phyloP scores from a whole-genome alignment of 37 sponge, comb jelly and placozoan species.

The Axinella damicornis region DNA sequence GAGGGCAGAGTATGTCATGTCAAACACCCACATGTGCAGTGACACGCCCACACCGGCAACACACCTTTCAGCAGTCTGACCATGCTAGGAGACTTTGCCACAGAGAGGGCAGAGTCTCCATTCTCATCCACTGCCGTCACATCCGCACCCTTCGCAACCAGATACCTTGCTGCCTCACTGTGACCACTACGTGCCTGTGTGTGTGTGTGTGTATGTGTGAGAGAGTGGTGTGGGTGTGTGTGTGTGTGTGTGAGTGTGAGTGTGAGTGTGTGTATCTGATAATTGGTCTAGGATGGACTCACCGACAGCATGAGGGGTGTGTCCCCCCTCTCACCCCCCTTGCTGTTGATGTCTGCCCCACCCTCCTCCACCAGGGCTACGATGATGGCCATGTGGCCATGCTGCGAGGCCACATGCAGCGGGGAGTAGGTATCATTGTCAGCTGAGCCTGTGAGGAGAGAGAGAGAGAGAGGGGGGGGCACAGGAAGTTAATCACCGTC shows the following conservation, averaged over 20 bases:
- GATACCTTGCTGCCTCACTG: constrained; percentile 61
- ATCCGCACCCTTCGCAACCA: constrained; percentile 81
- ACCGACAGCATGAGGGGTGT: constrained; percentile 88
- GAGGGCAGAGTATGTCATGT: too few relatives aligned
- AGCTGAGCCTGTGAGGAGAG: constrained; percentile 18
- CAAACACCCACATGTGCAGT: too few relatives aligned
- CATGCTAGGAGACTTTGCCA: constrained; percentile 80
- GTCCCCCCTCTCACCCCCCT: constrained; percentile 75
- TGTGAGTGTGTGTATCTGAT: too few relatives aligned
- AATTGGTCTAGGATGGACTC: not conserved
- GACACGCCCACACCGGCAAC: not conserved
- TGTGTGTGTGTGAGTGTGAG: too few relatives aligned
- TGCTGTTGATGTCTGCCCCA: constrained; percentile 76
- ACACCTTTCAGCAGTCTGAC: constrained; percentile 70
- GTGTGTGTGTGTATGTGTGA: too few relatives aligned
- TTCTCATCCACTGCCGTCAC: constrained; percentile 71
- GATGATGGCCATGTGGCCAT: constrained; percentile 81
- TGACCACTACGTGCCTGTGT: constrained; percentile 75
- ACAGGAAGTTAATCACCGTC: too few relatives aligned
- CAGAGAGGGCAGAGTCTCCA: constrained; percentile 81
- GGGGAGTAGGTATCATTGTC: constrained; percentile 60
- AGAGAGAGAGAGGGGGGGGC: too few relatives aligned
- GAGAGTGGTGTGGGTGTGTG: too few relatives aligned
- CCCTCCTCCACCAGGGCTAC: constrained; percentile 87
- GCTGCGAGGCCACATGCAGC: constrained; percentile 72